These are phyloP conservation scores for Drosophila sordidapex DNA, from an alignment of 2,888 invertebrate genomes.

Conservation along the genomic window DNA sequence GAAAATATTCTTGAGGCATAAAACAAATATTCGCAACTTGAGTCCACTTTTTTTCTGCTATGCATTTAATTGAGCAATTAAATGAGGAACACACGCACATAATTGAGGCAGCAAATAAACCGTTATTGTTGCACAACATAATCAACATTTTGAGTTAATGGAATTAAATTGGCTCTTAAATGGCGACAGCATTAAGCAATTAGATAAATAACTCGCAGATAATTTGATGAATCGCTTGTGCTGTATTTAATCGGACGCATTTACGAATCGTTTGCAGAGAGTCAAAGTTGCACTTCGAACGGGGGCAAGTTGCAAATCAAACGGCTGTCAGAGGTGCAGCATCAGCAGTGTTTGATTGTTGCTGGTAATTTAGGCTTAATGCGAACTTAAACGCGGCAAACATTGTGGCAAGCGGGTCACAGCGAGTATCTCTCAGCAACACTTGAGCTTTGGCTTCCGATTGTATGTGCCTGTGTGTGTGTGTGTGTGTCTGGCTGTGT, in stretches of 20 bases:
- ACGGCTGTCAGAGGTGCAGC: neutral
- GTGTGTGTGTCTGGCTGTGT: neutral
- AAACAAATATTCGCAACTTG: neutral
- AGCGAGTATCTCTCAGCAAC: constrained; percentile 19
- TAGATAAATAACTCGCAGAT: neutral
- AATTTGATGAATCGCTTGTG: neutral
- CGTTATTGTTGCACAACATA: neutral
- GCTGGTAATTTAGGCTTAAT: constrained; percentile 73
- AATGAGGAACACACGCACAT: neutral
- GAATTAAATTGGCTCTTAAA: constrained; percentile 9
- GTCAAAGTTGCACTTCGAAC: neutral
- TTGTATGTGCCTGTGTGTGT: constrained; percentile 1
- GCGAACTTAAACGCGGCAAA: constrained; percentile 66
- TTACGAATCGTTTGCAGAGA: neutral
- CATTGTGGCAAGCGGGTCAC: constrained; percentile 6
- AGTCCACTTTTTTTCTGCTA: neutral
- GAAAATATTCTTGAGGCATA: neutral
- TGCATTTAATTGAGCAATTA: neutral
- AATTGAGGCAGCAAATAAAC: too few relatives aligned
- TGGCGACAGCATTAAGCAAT: neutral
- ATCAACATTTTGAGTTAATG: constrained; percentile 4
- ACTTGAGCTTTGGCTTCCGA: constrained; percentile 46
- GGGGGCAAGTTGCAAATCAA: neutral
- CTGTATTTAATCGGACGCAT: too few relatives aligned
- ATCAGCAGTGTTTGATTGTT: neutral